Percentiles rank a stretch among this genome's conserved stretches.
phyloP scores from a whole-genome alignment of 2,888 invertebrate genomes.

The Pimpla rufipes region DNA sequence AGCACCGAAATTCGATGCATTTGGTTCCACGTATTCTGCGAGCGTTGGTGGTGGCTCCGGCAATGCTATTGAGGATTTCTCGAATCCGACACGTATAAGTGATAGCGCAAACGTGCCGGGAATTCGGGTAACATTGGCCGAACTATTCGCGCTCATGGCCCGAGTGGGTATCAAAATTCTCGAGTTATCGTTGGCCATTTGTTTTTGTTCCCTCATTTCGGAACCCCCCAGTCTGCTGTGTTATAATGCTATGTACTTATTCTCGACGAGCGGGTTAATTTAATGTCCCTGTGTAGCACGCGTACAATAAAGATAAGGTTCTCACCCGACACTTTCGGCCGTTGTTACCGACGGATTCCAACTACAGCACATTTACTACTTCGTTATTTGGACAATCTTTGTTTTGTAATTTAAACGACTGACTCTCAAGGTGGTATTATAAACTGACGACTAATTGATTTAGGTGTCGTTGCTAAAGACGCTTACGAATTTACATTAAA shows the following conservation, averaged over 20 bases:
- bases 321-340: neutral
- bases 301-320: neutral
- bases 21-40: conserved; percentile 35
- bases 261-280: neutral
- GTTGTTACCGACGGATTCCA: no score
- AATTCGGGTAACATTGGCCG: conserved; percentile 49
- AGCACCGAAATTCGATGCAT: conserved; percentile 46
- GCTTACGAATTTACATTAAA: no score
- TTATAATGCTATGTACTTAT: conserved; percentile 23
- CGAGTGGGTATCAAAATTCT: conserved; percentile 61
- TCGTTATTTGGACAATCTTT: no score
- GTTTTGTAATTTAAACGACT: no score
- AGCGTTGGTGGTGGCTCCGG: conserved; percentile 6
- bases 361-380: no score
- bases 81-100: conserved; percentile 60
- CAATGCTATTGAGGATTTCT: conserved; percentile 57
- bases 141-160: conserved; percentile 36
- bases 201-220: conserved; percentile 32
- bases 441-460: no score
- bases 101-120: conserved; percentile 62
- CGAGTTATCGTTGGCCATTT: conserved; percentile 59
- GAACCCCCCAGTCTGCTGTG: neutral
- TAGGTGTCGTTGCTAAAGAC: no score
- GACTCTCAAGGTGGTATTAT: no score
- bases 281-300: conserved; percentile 14